phyloP scores from a whole-genome alignment of 2,888 invertebrate species.

The Machimus atricapillus region DNA sequence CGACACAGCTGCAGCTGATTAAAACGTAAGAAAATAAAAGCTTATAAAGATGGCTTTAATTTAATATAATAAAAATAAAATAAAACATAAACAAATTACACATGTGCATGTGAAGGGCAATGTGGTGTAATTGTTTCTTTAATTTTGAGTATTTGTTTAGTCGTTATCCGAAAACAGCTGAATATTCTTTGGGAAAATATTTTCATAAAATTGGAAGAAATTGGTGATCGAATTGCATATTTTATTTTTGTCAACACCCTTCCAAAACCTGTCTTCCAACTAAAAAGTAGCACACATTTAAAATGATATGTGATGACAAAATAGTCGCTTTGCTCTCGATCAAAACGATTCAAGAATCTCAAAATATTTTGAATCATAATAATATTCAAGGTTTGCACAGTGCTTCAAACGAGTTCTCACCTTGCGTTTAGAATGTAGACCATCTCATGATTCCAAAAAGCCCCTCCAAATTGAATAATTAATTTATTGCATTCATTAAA shows the following conservation, averaged over 20 bases:
- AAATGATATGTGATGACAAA: neutral
- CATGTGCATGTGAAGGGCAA: neutral
- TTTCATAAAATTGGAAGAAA: neutral
- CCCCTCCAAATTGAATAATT: neutral
- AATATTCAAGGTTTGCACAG: neutral
- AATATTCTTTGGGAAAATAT: too few species aligned
- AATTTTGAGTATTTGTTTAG: neutral
- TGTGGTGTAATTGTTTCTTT: neutral
- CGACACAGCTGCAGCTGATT: neutral
- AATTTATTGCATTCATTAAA: neutral
- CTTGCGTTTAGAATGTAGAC: neutral
- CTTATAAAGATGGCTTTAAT: neutral
- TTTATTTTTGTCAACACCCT: neutral
- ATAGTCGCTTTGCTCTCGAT: neutral
- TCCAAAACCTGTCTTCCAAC: neutral
- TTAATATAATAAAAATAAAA: too few species aligned
- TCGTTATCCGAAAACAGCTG: too few species aligned
- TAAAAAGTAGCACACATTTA: neutral
- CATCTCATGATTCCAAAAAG: neutral
- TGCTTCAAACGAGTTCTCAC: neutral
- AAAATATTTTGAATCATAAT: neutral
- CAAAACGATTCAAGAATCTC: neutral
- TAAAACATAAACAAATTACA: neutral
- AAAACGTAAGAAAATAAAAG: neutral
- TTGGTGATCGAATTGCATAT: neutral